phyloP scores from a whole-genome alignment of 2,888 invertebrate genomes.

The Leucoma salicis region DNA sequence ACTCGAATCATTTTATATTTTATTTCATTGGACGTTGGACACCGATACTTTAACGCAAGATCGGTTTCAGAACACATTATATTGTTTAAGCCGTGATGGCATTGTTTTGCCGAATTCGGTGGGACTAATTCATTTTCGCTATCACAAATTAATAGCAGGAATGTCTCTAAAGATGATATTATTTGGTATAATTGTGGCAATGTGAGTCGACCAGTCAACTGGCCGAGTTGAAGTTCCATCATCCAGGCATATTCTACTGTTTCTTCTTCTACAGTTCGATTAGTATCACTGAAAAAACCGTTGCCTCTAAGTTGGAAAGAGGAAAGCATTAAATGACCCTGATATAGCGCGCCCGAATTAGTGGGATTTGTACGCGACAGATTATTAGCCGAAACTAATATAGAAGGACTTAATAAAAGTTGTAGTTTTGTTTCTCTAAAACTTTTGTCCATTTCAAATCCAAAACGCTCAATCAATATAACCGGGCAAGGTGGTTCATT shows the following conservation, averaged over 20 bases:
- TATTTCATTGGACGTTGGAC: conserved; percentile 91
- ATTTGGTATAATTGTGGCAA: conserved; percentile 94
- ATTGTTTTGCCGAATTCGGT: conserved; percentile 89
- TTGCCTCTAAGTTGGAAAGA: conserved; percentile 95
- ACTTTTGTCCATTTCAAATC: conserved; percentile 98
- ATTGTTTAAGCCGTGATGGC: conserved; percentile 89
- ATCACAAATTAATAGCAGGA: conserved; percentile 91
- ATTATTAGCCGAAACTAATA: conserved; percentile 89
- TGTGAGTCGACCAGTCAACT: conserved; percentile 94
- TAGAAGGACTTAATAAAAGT: conserved; percentile 92
- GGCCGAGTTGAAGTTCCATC: conserved; percentile 96
- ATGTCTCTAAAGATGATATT: conserved; percentile 93
- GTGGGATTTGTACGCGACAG: conserved; percentile 83
- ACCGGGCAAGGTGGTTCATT: conserved; percentile 96
- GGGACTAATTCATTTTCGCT: conserved; percentile 94
- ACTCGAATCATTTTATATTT: conserved; percentile 97
- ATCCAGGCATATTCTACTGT: conserved; percentile 99
- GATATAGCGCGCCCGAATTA: conserved; percentile 82
- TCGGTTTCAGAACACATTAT: conserved; percentile 87
- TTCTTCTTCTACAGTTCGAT: conserved; percentile 94
- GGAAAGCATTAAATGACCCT: conserved; percentile 92
- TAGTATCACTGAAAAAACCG: conserved; percentile 97
- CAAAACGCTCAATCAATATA: conserved; percentile 93
- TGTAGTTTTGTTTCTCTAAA: conserved; percentile 96
- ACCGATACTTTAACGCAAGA: conserved; percentile 86